phyloP scores from a whole-genome alignment of 2,888 invertebrate genomes.

The Brachynemurus nebulosus region DNA sequence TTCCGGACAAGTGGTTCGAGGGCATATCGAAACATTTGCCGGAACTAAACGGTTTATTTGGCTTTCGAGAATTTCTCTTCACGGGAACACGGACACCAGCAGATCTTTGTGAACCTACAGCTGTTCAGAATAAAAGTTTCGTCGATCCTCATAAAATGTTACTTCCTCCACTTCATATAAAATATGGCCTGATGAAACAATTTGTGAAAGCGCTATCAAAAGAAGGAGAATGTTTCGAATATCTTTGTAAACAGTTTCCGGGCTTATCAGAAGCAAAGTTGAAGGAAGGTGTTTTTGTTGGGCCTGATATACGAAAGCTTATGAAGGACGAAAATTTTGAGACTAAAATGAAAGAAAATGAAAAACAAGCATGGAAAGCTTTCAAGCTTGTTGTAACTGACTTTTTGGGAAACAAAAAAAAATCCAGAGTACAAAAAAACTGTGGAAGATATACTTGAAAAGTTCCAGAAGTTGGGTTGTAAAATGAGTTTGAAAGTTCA shows the following conservation, averaged over 20 bases:
- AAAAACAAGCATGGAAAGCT: no score
- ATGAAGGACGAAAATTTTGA: constrained; percentile 11
- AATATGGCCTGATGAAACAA: constrained; percentile 8
- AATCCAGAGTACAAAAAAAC: constrained; percentile 14
- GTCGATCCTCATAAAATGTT: constrained; percentile 7
- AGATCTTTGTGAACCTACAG: no score
- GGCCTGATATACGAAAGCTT: constrained; percentile 11
- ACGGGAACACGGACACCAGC: no score
- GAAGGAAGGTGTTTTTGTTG: no score
- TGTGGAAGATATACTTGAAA: no score
- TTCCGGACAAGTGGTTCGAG: no score
- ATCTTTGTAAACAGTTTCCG: constrained; percentile 10
- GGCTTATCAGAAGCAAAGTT: no score
- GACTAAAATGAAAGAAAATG: constrained; percentile 10
- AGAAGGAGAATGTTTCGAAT: constrained; percentile 9
- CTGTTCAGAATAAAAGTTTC: constrained; percentile 11
- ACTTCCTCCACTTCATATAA: constrained; percentile 10
- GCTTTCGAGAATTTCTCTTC: no score
- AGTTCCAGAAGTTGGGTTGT: no score
- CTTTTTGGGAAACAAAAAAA: constrained; percentile 14
- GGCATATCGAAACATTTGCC: no score
- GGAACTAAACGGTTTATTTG: no score
- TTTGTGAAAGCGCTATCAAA: constrained; percentile 9
- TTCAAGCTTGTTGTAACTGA: constrained; percentile 9
- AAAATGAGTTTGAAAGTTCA: no score